These are phyloP conservation scores for Sphenopsis melanotis DNA, from an alignment of 2,797 vertebrate species.

Conservation along the genomic window DNA sequence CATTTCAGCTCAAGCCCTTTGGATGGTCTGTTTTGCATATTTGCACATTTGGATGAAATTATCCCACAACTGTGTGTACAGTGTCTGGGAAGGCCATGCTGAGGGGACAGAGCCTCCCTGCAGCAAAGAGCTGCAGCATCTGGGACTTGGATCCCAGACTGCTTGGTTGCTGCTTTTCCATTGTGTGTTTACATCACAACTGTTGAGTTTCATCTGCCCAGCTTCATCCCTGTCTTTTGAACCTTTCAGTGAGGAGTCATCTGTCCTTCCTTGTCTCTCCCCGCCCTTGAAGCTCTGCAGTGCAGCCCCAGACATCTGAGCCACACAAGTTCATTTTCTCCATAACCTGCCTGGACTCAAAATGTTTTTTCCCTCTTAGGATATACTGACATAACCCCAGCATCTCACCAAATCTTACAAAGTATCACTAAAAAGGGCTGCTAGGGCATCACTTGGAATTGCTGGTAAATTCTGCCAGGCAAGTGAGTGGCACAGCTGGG, in stretches of 20 bases:
- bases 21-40: not conserved
- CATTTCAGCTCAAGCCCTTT: not conserved
- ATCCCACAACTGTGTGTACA: accelerated
- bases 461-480: not conserved
- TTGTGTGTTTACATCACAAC: not conserved
- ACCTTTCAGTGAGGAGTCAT: not conserved
- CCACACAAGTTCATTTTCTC: not conserved
- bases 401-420: not conserved
- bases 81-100: not conserved
- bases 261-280: not conserved
- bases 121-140: not conserved
- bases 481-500: not conserved
- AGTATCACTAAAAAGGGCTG: not conserved
- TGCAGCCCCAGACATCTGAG: not conserved
- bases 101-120: not conserved
- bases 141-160: not conserved
- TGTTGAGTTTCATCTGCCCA: not conserved
- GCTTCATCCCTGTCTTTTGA: not conserved
- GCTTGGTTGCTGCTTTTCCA: not conserved
- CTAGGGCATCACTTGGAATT: not conserved
- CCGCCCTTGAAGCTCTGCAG: not conserved
- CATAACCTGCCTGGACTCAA: not conserved
- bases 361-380: not conserved
- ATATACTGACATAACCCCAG: not conserved
- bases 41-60: not conserved